Evolutionary conservation across 2,113 vertebrate species (phyloP).

Genomic region (Hyla sarda): DNA sequence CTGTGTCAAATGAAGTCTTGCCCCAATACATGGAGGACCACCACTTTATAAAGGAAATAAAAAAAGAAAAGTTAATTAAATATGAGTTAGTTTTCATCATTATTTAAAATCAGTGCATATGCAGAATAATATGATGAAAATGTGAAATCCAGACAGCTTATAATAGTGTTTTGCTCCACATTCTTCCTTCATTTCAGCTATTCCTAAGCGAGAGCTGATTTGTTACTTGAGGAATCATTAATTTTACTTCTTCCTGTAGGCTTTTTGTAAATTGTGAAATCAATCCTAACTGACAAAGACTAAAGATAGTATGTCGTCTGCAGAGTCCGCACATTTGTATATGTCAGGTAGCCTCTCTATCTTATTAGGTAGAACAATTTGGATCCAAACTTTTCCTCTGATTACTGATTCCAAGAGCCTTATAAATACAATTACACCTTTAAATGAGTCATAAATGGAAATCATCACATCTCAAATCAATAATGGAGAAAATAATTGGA

Average conservation of each 20-base stretch:
- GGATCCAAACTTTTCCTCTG: slow-evolving; percentile 26
- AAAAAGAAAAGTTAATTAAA: background rate
- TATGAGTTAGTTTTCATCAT: background rate
- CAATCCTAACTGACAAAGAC: slow-evolving; percentile 58
- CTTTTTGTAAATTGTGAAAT: slow-evolving; percentile 60
- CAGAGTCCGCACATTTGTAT: slow-evolving; percentile 47
- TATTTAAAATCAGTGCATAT: background rate
- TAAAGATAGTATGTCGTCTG: slow-evolving; percentile 52
- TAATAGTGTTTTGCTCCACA: background rate
- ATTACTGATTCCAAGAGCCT: background rate
- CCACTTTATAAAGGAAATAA: background rate
- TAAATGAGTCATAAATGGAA: slow-evolving; percentile 5
- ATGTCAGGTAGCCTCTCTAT: slow-evolving; percentile 47
- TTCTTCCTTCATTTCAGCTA: slow-evolving; percentile 21
- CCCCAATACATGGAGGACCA: background rate
- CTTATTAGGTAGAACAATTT: slow-evolving; percentile 49
- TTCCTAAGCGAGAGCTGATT: slow-evolving; percentile 45
- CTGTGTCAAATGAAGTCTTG: background rate
- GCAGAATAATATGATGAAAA: background rate
- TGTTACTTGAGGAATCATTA: slow-evolving; percentile 54
- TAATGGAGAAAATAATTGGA: background rate
- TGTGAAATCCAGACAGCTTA: background rate
- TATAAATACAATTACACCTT: slow-evolving; percentile 25
- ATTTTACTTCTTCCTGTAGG: slow-evolving; percentile 59
- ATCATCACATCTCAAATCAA: background rate